Conservation (phyloP, 1,140 invertebrate species). For the Drosophila repletoides region DNA sequence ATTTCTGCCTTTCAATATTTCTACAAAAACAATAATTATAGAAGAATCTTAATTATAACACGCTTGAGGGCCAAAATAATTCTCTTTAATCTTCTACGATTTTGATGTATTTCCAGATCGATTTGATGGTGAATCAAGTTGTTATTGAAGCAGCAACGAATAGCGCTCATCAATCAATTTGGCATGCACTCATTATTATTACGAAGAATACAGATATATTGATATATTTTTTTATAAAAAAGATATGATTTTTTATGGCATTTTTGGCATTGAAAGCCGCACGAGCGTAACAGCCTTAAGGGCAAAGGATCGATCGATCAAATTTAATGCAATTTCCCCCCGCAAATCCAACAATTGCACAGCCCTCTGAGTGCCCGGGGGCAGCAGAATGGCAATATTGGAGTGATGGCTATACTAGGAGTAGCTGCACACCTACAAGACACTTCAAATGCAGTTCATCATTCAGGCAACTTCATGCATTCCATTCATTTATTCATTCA, state of each 20-base stretch:
- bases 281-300: slow-evolving; percentile 38
- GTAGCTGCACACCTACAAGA: slow-evolving; percentile 52
- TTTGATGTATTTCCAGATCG: too few species aligned
- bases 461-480: slow-evolving; percentile 32
- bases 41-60: too few species aligned
- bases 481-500: slow-evolving; percentile 20
- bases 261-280: slow-evolving; percentile 18
- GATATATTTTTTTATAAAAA: slow-evolving; percentile 43
- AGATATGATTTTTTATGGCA: slow-evolving; percentile 53
- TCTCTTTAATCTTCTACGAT: too few species aligned
- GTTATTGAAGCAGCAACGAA: background rate
- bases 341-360: slow-evolving; percentile 53
- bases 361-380: slow-evolving; percentile 33
- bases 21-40: too few species aligned
- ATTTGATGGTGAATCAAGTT: background rate
- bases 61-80: too few species aligned
- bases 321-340: slow-evolving; percentile 34
- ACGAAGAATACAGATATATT: too few species aligned
- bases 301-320: slow-evolving; percentile 53
- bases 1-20: too few species aligned
- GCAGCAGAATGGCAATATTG: slow-evolving; percentile 5
- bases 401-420: slow-evolving; percentile 9
- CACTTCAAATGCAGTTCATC: slow-evolving; percentile 49
- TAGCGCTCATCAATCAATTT: slow-evolving; percentile 40
- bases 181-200: slow-evolving; percentile 18